Evolutionary conservation across 2,113 vertebrate species (phyloP), one percentile per base, ranked within the genome.

Genomic region (Notechis scutatus): DNA sequence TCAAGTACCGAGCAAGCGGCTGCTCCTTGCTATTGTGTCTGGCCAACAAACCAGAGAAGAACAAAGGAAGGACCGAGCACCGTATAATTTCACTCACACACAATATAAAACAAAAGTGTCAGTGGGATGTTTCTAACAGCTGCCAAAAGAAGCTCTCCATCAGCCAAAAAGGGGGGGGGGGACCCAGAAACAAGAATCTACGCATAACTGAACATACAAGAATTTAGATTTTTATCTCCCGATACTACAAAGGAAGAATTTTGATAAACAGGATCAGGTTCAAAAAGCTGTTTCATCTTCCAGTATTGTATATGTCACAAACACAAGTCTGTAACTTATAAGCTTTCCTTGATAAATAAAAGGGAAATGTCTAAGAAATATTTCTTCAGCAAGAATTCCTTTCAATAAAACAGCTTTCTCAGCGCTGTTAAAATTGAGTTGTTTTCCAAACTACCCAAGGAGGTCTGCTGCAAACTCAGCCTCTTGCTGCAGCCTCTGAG

Each of bases 51-150:
- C 18, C 14, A 55, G 74, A 90, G 45, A 45, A 11, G 26, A 61
- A 54, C 34, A 92, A 93, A 61, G 45, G 1, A 39, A 88, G 56
- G n/a, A 54, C 1, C 10, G 57, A 42, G 0, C 12, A 10, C 0
- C 0, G 4, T 0, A 0, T 18, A 56, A 1, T 0, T 0, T 0
- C 0, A 9, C 90, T 87, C 89, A 87, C 18, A 88, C 14, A 26
- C 81, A 12, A 52, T 8, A 64, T 23, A 57, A 55, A 87, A 90
- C 74, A 0, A 56, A 87, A 54, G 91, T 91, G 10, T 0, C 50
- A 6, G 69, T 74, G 91, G 1, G 7, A 0, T n/a, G 34, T n/a
- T 54, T 92, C 54, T 57, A 26, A 12, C 9, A 9, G 64, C 92
- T 92, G 92, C 45, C 74, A 0, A 52, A 94, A 87, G 45, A 55